Evolutionary conservation across 2,797 vertebrate species (phyloP).

Genomic region (Uromys caudimaculatus): DNA sequence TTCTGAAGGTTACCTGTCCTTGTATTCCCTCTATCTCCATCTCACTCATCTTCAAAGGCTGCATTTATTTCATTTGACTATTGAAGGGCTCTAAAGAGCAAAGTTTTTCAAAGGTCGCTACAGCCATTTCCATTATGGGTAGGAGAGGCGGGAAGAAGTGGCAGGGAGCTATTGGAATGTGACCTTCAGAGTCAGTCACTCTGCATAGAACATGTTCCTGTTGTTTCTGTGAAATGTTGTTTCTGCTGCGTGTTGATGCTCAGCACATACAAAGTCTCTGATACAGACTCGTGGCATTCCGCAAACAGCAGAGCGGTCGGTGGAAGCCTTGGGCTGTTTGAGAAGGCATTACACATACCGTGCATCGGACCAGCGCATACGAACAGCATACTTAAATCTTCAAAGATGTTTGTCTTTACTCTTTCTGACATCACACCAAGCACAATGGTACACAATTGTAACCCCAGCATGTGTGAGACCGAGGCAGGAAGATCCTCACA

Average conservation of each 20-base stretch:
- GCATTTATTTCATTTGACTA: conserved; percentile 78
- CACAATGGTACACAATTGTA: neutral
- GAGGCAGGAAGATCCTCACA: neutral
- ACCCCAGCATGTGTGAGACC: neutral
- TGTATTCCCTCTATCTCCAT: conserved; percentile 73
- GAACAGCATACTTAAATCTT: neutral
- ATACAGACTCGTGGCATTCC: neutral
- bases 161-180: no score
- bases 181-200: neutral
- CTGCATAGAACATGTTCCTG: neutral
- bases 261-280: neutral
- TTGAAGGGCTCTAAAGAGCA: conserved; percentile 68
- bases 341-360: no score
- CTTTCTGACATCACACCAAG: neutral
- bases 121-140: neutral
- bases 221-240: neutral
- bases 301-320: neutral
- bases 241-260: neutral
- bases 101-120: conserved; percentile 79
- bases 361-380: neutral
- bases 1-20: conserved; percentile 66
- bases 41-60: conserved; percentile 79
- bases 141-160: neutral
- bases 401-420: neutral
- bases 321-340: neutral